These are phyloP conservation scores for Metaphire vulgaris DNA, from an alignment of 1,140 invertebrate species.

Conservation along the genomic window DNA sequence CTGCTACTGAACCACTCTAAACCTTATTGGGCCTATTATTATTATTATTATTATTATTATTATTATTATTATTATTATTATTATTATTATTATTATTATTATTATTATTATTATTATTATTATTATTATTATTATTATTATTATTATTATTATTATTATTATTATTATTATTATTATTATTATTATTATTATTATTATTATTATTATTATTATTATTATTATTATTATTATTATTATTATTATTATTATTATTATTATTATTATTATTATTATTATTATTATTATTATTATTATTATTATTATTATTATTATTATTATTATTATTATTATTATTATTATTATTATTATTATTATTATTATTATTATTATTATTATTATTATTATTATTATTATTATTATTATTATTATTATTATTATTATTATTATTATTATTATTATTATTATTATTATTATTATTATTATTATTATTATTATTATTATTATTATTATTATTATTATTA, in stretches of 20 bases:
- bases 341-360: conserved; percentile 4
- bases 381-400: conserved; percentile 4
- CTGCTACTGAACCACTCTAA: too few relatives aligned
- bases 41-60: conserved; percentile 1
- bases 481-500: not conserved
- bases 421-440: not conserved
- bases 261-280: conserved; percentile 4
- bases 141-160: conserved; percentile 4
- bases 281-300: not conserved
- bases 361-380: conserved; percentile 4
- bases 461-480: not conserved
- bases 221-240: not conserved
- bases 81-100: not conserved
- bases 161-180: conserved; percentile 4
- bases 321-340: conserved; percentile 1
- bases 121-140: conserved; percentile 1
- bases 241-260: conserved; percentile 1
- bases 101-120: conserved; percentile 4
- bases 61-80: conserved; percentile 4
- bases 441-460: conserved; percentile 2
- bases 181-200: conserved; percentile 4
- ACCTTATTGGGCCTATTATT: not conserved
- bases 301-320: conserved; percentile 4
- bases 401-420: conserved; percentile 1
- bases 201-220: not conserved